Evolutionary conservation across 2,888 invertebrate species (phyloP).

Genomic region (Trichogramma dendrolimi): DNA sequence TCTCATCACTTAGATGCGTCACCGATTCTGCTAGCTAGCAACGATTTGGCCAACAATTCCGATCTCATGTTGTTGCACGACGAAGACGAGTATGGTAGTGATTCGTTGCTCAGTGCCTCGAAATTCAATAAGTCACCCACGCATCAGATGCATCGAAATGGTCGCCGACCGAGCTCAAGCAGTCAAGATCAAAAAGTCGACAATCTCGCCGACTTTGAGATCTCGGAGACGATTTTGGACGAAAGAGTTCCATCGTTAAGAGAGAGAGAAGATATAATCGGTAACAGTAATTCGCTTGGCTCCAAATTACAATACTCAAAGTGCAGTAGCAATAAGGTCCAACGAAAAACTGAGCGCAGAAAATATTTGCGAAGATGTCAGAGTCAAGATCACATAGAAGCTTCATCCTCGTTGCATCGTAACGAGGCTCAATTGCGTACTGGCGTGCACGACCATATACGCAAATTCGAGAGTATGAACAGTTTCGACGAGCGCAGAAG

Average conservation of each 20-base stretch:
- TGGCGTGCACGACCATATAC: slow-evolving; percentile 43
- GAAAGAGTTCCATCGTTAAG: slow-evolving; percentile 9
- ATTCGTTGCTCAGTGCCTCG: slow-evolving; percentile 67
- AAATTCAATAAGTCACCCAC: slow-evolving; percentile 43
- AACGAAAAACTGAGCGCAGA: slow-evolving; percentile 27
- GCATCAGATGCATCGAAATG: background rate
- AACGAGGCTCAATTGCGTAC: slow-evolving; percentile 30
- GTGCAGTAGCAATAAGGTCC: slow-evolving; percentile 19
- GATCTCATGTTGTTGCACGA: slow-evolving; percentile 26
- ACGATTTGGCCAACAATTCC: slow-evolving; percentile 18
- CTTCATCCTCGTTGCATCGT: slow-evolving; percentile 29
- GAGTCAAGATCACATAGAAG: slow-evolving; percentile 45
- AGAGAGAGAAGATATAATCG: slow-evolving; percentile 20
- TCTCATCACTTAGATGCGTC: slow-evolving; percentile 41
- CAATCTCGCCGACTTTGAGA: slow-evolving; percentile 31
- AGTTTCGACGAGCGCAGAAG: slow-evolving; percentile 44
- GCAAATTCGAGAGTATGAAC: slow-evolving; percentile 48
- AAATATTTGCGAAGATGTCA: slow-evolving; percentile 43
- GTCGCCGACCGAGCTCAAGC: slow-evolving; percentile 26
- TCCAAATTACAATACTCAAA: slow-evolving; percentile 28
- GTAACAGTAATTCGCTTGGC: slow-evolving; percentile 24
- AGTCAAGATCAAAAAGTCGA: slow-evolving; percentile 20
- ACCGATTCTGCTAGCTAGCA: background rate
- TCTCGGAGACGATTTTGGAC: slow-evolving; percentile 25
- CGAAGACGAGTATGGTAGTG: slow-evolving; percentile 65